A percentile compares a stretch with the other conserved stretches of the same genome.
phyloP scores from a whole-genome alignment of 2,797 vertebrate genomes.

The Capromys pilorides region DNA sequence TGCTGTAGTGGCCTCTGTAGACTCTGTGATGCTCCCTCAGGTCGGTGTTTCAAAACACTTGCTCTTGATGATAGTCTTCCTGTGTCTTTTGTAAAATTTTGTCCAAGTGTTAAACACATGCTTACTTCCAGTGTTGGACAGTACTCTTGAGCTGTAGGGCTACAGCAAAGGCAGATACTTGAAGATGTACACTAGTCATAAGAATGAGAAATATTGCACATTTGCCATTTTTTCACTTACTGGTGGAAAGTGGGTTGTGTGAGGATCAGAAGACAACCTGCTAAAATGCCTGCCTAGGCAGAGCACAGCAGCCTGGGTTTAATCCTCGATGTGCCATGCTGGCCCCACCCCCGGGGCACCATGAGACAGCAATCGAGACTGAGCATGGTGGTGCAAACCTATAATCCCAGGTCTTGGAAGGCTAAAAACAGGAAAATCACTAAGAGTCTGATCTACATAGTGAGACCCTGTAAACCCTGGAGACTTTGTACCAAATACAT shows the following conservation, averaged over 20 bases:
- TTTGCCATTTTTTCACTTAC: slow-evolving; percentile 80
- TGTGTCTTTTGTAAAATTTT: slow-evolving; percentile 98
- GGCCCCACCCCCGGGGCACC: no score
- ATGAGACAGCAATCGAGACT: no score
- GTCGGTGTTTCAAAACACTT: slow-evolving; percentile 98
- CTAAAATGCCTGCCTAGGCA: no score
- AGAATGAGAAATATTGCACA: slow-evolving; percentile 81
- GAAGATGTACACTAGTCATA: slow-evolving; percentile 98
- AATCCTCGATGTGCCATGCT: no score
- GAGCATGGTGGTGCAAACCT: no score
- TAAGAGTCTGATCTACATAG: no score
- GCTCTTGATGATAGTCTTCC: slow-evolving; percentile 97
- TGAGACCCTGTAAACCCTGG: no score
- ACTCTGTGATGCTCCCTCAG: slow-evolving; percentile 98
- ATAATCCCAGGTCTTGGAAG: no score
- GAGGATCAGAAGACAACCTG: slow-evolving; percentile 77
- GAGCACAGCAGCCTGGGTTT: no score
- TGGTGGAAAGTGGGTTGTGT: slow-evolving; percentile 79
- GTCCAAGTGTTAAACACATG: slow-evolving; percentile 98
- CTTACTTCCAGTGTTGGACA: slow-evolving; percentile 97
- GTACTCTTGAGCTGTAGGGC: slow-evolving; percentile 98
- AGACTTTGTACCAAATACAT: no score
- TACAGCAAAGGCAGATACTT: slow-evolving; percentile 99
- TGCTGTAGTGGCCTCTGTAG: slow-evolving; percentile 98
- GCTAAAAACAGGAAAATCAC: no score